These are phyloP conservation scores for Hyalella azteca DNA, from an alignment of 2,888 invertebrate species.

Conservation along the genomic window DNA sequence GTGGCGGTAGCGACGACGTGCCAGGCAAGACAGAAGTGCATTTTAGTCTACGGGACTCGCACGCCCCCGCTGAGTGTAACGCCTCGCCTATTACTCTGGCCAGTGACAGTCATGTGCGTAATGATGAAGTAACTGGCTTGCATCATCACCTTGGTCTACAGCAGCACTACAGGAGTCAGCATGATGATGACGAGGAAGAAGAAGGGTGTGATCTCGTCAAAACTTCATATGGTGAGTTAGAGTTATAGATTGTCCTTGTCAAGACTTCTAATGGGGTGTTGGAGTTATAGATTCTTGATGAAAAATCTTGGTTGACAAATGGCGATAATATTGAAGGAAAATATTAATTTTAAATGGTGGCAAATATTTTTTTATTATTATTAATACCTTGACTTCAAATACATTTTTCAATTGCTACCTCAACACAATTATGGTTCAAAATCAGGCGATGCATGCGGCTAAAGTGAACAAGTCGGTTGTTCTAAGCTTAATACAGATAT, in stretches of 20 bases:
- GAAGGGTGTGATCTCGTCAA: constrained; percentile 40
- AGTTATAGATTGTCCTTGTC: neutral
- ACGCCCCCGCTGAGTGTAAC: neutral
- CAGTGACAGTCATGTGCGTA: neutral
- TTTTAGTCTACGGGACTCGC: constrained; percentile 1
- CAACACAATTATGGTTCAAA: too few relatives aligned
- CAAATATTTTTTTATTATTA: neutral
- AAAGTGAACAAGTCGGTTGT: too few relatives aligned
- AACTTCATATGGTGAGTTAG: constrained; percentile 34
- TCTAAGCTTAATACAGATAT: too few relatives aligned
- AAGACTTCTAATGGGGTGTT: neutral
- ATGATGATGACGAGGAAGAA: constrained; percentile 39
- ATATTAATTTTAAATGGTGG: neutral
- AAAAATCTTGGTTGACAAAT: neutral
- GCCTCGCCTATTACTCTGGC: neutral
- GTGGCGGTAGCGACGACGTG: neutral
- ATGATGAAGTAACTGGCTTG: neutral
- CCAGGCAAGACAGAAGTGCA: neutral
- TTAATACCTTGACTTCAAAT: neutral
- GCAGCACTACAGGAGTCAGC: neutral
- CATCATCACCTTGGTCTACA: neutral
- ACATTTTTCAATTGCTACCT: neutral
- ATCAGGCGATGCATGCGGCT: too few relatives aligned
- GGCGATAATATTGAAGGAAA: neutral
- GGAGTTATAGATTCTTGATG: neutral